A percentile compares a stretch with the other conserved stretches of the same genome.
phyloP scores from a whole-genome alignment of 2,797 vertebrate genomes.

The Catostomus latipinnis region DNA sequence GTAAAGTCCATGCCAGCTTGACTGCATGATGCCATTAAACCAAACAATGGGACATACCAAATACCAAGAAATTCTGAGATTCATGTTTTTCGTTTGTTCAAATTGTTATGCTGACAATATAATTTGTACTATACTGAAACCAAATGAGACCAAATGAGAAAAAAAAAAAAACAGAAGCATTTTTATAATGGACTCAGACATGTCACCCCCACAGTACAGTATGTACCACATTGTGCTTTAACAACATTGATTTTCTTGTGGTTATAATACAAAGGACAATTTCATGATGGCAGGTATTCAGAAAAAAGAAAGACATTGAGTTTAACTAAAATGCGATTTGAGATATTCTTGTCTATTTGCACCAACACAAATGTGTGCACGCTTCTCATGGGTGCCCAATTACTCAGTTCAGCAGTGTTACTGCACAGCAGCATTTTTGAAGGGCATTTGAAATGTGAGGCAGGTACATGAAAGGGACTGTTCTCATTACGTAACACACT shows the following conservation, averaged over 20 bases:
- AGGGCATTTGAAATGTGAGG: conserved; percentile 62
- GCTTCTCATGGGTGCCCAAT: conserved; percentile 22
- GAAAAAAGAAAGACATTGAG: not conserved
- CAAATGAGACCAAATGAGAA: too few species aligned
- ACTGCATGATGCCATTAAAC: too few species aligned
- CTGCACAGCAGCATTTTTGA: conserved; percentile 52
- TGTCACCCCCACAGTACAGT: too few species aligned
- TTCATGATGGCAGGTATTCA: not conserved
- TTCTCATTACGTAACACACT: conserved; percentile 53
- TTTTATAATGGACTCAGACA: too few species aligned
- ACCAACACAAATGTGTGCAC: conserved; percentile 20
- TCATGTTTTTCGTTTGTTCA: too few species aligned
- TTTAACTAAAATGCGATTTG: not conserved
- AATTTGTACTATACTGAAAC: too few species aligned
- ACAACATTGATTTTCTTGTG: conserved; percentile 4
- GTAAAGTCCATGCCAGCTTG: too few species aligned
- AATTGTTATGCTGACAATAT: too few species aligned
- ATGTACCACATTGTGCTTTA: not conserved
- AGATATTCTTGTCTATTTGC: not conserved
- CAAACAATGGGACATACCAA: not conserved
- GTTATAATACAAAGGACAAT: not conserved
- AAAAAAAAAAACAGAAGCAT: too few species aligned
- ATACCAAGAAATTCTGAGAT: too few species aligned
- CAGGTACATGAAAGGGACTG: conserved; percentile 32
- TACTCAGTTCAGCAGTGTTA: conserved; percentile 45